Evolutionary conservation across 2,113 vertebrate genomes (phyloP), one percentile per base, ranked within the genome.

Genomic region (Gasterosteus nipponicus): DNA sequence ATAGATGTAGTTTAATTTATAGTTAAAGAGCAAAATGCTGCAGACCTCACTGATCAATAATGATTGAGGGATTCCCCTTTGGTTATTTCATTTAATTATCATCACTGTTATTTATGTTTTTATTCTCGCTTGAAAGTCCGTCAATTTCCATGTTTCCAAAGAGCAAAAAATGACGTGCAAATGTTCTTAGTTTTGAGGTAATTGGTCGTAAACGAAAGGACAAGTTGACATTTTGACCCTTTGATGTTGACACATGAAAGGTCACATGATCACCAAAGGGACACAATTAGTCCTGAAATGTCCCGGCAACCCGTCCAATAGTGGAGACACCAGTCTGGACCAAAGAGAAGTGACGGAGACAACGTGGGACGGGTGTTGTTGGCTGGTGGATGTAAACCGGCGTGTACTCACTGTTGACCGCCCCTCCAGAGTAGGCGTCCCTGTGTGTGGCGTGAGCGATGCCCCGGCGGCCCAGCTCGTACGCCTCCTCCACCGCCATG

Each of bases 391-490:
- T 69, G 15, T 10, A 42, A 69, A 69, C 14, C 35, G 22, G 19
- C 0, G 15, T 10, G 0, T 51, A 92, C 96, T 95, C 84, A 97
- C 96, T 92, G 75, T 97, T 97, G 31, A 97, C 95, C 0, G 93
- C 75, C 1, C 96, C 96, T 16, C 96, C 96, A 6, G 96, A 97
- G 77, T 96, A 96, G 57, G 87, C 89, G 14, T 97, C 96, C 0
- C 96, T 90, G 89, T 97, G 96, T 1, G 96, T 96, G 3, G 96
- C 96, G 0, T 96, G 92, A 42, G 78, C 58, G 3, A 97, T 96
- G 31, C 94, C 96, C 0, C 94, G 90, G 0, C 93, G 90, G 4
- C 92, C 96, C 16, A 97, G 91, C 1, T 96, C 95, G 22, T 94
- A 97, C 10, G 96, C 96, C 60, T 97, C 96, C 75, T 96, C 92